Base-by-base conservation (phyloP, 2,888 invertebrate species). In the Agrochola lota region DNA sequence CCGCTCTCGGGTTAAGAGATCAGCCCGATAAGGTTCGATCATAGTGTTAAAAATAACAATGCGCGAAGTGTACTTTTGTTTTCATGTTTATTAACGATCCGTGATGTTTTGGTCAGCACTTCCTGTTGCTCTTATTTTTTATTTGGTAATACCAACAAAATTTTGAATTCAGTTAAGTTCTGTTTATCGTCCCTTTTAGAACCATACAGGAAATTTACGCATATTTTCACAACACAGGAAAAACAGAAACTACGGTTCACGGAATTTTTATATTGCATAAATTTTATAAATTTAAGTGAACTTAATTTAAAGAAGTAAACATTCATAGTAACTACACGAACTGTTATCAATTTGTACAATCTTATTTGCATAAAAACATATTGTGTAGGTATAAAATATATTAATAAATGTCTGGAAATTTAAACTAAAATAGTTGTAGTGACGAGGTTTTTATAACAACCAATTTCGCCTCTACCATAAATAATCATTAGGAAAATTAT, bases 1-100 rank as follows among this genome's bases (percentile, higher is more conserved):
- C 91, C 91, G 91, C 90, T 89, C 85, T 85, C 88, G 87, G 92
- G 94, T 94, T 92, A 94, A 90, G 90, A 93, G 93, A 93, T 93
- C 93, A 94, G 77, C 23, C 85, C 87, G 94, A 94, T 94, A 94
- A 93, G 87, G 83, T 74, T 85, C 87, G 91, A 92, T 92, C 91
- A 88, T 83, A 81, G 85, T 78, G 91, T 92, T 91, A 91, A 92
- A 93, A 93, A 94, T 94, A 94, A 91, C 86, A 89, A 91, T 91
- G 90, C 81, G 90, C 88, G 85, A 91, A 90, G 80, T 88, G 85
- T 90, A 88, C 85, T 89, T 89, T 88, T 83, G 81, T 85, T 85
- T 90, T 88, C 83, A 71, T 85, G 75, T 87, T 85, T 90, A 81
- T 84, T 86, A 85, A 81, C 83, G 83, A 73, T 46, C 74, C 72